Base-by-base conservation (phyloP, 2,113 vertebrate genomes). In the Rhinichthys klamathensis region DNA sequence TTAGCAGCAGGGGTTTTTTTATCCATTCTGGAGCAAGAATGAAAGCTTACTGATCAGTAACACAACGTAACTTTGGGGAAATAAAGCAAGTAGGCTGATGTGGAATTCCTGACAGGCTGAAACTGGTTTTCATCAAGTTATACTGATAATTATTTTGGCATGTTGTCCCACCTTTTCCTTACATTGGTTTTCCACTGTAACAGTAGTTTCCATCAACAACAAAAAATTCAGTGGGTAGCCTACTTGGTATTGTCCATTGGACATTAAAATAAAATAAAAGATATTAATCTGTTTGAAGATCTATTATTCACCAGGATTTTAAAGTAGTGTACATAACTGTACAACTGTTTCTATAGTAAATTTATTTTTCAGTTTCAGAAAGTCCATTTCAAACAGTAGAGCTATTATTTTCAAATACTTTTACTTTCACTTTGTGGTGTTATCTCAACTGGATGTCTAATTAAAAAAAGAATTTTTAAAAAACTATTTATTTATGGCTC, bases 21-120 rank as follows among this genome's bases (percentile, higher is more conserved):
- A 65, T 91, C 84, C 93, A 94, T 93, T 91, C 44, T 84, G 27
- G 6, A 35, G 1, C 46, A 16, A 58, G 7, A 15, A 72, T n/a
- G 38, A 72, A 38, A 10, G 18, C 18, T 70, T 41, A 54, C n/a
- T 16, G 27, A 32, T 76, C 7, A 18, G 44, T 18, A 32, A 76
- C n/a, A 9, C 38, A 15, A 27, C 0, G 2, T 67, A 30, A 32
- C 30, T 32, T 35, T 21, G 12, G 5, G 25, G 46, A 51, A 54
- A 51, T 27, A 54, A 76, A 51, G n/a, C n/a, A n/a, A n/a, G 46
- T 7, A 11, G n/a, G 27, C 3, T 16, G 21, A 1, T 46, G 23
- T 23, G 70, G 12, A 73, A 25, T 73, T 73, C 23, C n/a, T 25
- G 70, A 25, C 23, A 11, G 8, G 9, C 18, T 23, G 18, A 21